A percentile compares a stretch with the other conserved stretches of the same genome.
Conservation (phyloP, 1,140 invertebrate genomes). For the Aphaenogaster rudis region DNA sequence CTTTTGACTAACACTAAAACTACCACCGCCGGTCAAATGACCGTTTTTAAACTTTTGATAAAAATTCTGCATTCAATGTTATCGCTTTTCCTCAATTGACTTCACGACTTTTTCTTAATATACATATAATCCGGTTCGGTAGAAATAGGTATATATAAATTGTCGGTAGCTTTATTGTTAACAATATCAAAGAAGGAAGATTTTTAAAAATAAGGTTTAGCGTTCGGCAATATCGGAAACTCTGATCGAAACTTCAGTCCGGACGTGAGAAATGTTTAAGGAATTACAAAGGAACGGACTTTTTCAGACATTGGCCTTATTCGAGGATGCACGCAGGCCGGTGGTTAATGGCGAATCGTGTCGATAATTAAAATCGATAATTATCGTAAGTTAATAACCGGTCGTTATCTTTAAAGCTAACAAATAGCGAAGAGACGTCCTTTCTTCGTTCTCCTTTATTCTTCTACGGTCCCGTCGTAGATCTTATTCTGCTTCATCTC, state of each 20-base stretch:
- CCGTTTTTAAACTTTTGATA: too few species aligned
- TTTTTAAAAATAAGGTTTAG: not conserved
- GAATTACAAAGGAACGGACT: not conserved
- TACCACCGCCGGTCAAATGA: too few species aligned
- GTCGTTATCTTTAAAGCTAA: constrained; percentile 83
- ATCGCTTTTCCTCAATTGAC: too few species aligned
- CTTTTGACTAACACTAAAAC: not conserved
- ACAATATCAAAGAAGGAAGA: not conserved
- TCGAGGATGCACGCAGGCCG: constrained; percentile 4
- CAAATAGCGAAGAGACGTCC: constrained; percentile 69
- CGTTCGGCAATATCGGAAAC: too few species aligned
- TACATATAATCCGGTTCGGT: too few species aligned
- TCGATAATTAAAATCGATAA: constrained; percentile 85
- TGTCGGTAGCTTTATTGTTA: too few species aligned
- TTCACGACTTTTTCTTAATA: too few species aligned
- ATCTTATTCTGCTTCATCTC: constrained; percentile 67
- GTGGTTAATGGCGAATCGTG: constrained; percentile 74
- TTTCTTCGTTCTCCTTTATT: constrained; percentile 64
- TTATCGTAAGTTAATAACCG: constrained; percentile 83
- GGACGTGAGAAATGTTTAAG: not conserved
- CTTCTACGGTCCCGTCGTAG: constrained; percentile 61
- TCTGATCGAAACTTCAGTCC: not conserved
- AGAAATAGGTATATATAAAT: too few species aligned
- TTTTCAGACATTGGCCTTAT: constrained; percentile 4
- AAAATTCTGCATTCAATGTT: too few species aligned